Evolutionary conservation across 2,888 invertebrate genomes (phyloP).

Genomic region (Epiblema foenella): DNA sequence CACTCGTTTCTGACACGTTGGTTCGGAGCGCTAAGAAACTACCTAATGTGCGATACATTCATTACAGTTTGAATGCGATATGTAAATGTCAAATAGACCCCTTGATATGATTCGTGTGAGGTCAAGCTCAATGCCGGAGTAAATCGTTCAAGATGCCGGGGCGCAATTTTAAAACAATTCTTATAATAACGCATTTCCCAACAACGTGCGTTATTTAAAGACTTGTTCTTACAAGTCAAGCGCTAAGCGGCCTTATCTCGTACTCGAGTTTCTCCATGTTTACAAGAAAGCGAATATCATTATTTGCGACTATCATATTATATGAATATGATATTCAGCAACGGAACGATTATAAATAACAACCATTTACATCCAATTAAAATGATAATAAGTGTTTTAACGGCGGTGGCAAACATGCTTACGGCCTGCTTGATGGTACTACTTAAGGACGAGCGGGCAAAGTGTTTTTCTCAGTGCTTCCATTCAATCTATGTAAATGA

Average conservation of each 20-base stretch:
- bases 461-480: too few relatives aligned
- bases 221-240: neutral
- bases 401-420: too few relatives aligned
- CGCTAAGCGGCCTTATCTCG: neutral
- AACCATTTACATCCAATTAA: too few relatives aligned
- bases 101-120: slow-evolving; percentile 46
- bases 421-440: too few relatives aligned
- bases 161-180: slow-evolving; percentile 14
- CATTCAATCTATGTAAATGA: too few relatives aligned
- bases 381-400: too few relatives aligned
- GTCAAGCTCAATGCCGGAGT: slow-evolving; percentile 45
- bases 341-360: too few relatives aligned
- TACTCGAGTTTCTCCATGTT: neutral
- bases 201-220: slow-evolving; percentile 3
- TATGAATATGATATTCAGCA: neutral
- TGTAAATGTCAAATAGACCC: neutral
- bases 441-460: too few relatives aligned
- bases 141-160: slow-evolving; percentile 43
- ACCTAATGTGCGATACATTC: too few relatives aligned
- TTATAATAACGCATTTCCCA: slow-evolving; percentile 14
- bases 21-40: neutral
- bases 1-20: too few relatives aligned
- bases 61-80: neutral
- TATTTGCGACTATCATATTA: neutral
- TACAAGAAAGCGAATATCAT: neutral